Evolutionary conservation across 1,140 invertebrate genomes (phyloP), one percentile per base, ranked within the genome.

Genomic region (Stenopsyche tienmushanensis): DNA sequence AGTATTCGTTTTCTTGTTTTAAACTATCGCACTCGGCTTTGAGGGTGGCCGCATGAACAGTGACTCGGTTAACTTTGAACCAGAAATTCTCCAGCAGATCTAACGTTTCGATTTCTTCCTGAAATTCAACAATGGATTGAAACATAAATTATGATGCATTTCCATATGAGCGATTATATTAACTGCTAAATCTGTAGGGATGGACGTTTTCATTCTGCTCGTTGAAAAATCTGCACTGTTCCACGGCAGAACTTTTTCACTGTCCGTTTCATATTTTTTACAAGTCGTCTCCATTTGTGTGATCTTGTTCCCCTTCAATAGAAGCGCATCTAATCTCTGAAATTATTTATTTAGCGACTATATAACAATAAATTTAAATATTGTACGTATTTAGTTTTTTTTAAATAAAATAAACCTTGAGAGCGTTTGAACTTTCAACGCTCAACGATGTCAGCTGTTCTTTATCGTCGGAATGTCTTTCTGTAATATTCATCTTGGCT

Each of bases 1-100:
- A 59, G 53, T 80, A 74, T 1, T 73, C 58, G 57, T 80, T 81
- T 62, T 81, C 80, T 66, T 74, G 76, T 0, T 70, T 52, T 7
- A 81, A 66, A 53, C 78, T 80, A 0, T 71, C 68, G 39, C 79
- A 76, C 34, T 81, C 80, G 5, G 74, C 71, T 67, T 70, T 75
- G 1, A 81, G 62, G 42, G 78, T 78, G 52, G 77, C 72, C 0
- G 73, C 73, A 54, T 81, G 77, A 0, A 80, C 75, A 53, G 74
- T 77, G 0, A 76, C 78, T 67, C 75, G 70, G 69, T 79, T 80
- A 10, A 76, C 64, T 75, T 81, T 81, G 25, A 80, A 67, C 52
- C 80, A 65, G 59, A 81, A 79, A 50, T 80, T 80, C 52, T 79
- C 75, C 73, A 81, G 72, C 71, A 80, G 77, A 20, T 71, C 74